Conservation (phyloP, 2,888 invertebrate genomes). For the Cistogaster globosa region DNA sequence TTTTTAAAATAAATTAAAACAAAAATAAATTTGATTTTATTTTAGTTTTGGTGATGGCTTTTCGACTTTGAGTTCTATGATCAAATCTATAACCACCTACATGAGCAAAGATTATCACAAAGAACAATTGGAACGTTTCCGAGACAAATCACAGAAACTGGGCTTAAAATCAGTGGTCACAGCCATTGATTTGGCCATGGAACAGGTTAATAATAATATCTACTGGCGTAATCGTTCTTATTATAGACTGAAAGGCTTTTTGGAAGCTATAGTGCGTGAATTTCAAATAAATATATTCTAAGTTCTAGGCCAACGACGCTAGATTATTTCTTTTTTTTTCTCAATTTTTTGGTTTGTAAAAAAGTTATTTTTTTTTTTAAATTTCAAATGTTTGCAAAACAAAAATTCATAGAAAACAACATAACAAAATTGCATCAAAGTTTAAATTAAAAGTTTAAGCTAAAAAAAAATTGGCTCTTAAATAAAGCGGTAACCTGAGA, state of each 20-base stretch:
- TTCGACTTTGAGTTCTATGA: conserved; percentile 84
- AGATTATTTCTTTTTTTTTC: neutral
- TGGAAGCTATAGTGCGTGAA: conserved; percentile 81
- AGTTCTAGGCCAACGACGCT: conserved; percentile 57
- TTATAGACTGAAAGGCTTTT: conserved; percentile 79
- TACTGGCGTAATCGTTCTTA: conserved; percentile 82
- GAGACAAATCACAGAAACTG: conserved; percentile 78
- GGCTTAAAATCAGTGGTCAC: conserved; percentile 80
- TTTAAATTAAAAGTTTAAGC: neutral
- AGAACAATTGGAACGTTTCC: conserved; percentile 80
- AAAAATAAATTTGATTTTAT: neutral
- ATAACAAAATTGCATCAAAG: neutral
- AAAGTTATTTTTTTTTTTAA: conserved; percentile 39
- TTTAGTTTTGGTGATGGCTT: conserved; percentile 85
- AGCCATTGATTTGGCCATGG: conserved; percentile 81
- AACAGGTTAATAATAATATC: conserved; percentile 83
- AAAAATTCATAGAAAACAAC: neutral
- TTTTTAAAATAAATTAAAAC: neutral
- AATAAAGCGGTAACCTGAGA: too few species aligned
- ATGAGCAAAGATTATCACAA: conserved; percentile 84
- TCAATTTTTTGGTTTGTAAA: too few species aligned
- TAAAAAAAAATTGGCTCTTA: neutral
- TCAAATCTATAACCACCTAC: conserved; percentile 84
- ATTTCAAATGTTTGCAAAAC: conserved; percentile 60
- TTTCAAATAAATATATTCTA: conserved; percentile 82